phyloP scores from a whole-genome alignment of 1,140 invertebrate genomes.

The Drosophila sechellia region DNA sequence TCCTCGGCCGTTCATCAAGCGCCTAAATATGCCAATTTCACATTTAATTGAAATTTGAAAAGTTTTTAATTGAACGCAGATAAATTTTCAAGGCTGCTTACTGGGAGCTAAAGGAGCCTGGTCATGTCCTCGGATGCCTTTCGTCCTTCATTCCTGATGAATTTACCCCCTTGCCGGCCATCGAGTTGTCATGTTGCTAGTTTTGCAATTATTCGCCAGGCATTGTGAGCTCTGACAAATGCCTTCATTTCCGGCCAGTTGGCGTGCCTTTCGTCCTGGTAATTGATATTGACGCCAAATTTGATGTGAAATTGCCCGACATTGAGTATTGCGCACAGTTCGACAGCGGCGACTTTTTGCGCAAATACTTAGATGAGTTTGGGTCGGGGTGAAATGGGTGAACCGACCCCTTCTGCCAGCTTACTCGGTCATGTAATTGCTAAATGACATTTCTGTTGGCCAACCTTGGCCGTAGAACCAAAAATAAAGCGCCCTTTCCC shows the following conservation, averaged over 20 bases:
- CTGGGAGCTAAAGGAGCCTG: slow-evolving; percentile 7
- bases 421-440: slow-evolving; percentile 69
- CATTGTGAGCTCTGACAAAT: slow-evolving; percentile 53
- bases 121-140: slow-evolving; percentile 1
- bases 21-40: slow-evolving; percentile 81
- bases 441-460: slow-evolving; percentile 60
- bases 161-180: background rate
- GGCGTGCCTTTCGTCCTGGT: slow-evolving; percentile 48
- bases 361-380: slow-evolving; percentile 36
- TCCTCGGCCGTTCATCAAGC: slow-evolving; percentile 60
- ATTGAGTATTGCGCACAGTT: slow-evolving; percentile 41
- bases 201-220: slow-evolving; percentile 64
- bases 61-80: slow-evolving; percentile 83
- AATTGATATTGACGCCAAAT: slow-evolving; percentile 80
- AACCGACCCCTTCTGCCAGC: slow-evolving; percentile 28
- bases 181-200: slow-evolving; percentile 70
- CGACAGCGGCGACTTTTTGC: slow-evolving; percentile 40
- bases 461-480: slow-evolving; percentile 47
- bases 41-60: slow-evolving; percentile 83
- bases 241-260: slow-evolving; percentile 73
- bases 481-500: too few relatives aligned
- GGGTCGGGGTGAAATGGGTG: background rate
- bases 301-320: slow-evolving; percentile 70
- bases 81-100: slow-evolving; percentile 64
- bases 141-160: background rate